These are phyloP conservation scores for Boloria euphrosyne DNA, from an alignment of 2,888 invertebrate genomes.

Conservation along the genomic window DNA sequence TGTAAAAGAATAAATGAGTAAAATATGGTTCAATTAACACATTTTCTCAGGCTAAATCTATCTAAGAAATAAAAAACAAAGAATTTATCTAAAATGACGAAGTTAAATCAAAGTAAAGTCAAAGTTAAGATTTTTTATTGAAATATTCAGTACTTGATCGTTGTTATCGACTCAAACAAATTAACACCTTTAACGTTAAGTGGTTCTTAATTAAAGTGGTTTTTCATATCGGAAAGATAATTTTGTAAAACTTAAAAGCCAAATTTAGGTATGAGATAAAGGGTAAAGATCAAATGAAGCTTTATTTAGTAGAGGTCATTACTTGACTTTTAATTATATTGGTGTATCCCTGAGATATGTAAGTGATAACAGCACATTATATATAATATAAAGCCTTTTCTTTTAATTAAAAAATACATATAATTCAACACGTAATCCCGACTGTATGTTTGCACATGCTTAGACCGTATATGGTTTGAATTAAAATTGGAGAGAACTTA, in stretches of 20 bases:
- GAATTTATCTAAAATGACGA: background rate
- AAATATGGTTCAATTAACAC: background rate
- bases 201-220: slow-evolving; percentile 35
- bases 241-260: slow-evolving; percentile 34
- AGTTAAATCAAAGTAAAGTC: background rate
- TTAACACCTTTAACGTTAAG: slow-evolving; percentile 31
- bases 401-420: too few relatives aligned
- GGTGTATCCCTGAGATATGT: background rate
- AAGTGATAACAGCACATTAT: too few relatives aligned
- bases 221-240: slow-evolving; percentile 34
- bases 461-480: too few relatives aligned
- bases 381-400: too few relatives aligned
- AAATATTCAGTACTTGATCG: slow-evolving; percentile 10
- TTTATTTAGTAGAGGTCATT: background rate
- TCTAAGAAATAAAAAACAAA: background rate
- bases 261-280: slow-evolving; percentile 28
- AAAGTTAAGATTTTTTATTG: slow-evolving; percentile 12
- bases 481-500: too few relatives aligned
- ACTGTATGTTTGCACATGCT: too few relatives aligned
- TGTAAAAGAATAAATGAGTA: background rate
- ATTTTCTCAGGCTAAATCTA: background rate
- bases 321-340: background rate
- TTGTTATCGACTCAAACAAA: slow-evolving; percentile 25
- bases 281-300: slow-evolving; percentile 15
- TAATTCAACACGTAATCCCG: too few relatives aligned